Evolutionary conservation across 2,797 vertebrate species (phyloP).

Genomic region (Rhinatrema bivittatum): DNA sequence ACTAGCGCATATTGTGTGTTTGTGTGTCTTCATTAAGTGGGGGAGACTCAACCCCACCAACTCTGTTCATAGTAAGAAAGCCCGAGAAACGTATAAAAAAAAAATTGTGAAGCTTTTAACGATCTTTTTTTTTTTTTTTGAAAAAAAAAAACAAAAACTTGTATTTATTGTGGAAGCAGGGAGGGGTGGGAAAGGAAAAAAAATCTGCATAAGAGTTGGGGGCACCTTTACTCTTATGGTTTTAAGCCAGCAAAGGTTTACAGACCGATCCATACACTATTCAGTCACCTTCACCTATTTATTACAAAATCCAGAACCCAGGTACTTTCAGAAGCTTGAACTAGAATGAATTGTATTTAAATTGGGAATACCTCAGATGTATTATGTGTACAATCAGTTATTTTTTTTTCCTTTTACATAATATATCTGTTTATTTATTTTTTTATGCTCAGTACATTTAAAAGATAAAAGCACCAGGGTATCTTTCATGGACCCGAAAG

Average conservation of each 20-base stretch:
- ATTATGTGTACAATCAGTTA: constrained; percentile 70
- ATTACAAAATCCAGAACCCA: constrained; percentile 48
- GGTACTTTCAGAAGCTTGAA: constrained; percentile 51
- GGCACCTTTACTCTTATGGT: constrained; percentile 24
- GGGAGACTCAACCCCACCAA: too few species aligned
- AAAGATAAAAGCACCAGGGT: constrained; percentile 60
- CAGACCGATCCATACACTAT: constrained; percentile 39
- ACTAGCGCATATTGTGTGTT: too few species aligned
- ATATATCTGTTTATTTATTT: constrained; percentile 64
- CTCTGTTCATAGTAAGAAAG: too few species aligned
- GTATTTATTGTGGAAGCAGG: constrained; percentile 44
- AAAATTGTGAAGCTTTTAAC: constrained; percentile 16
- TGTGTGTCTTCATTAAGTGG: too few species aligned
- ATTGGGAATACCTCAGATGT: constrained; percentile 73
- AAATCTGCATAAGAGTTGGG: constrained; percentile 20
- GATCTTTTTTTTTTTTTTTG: too few species aligned
- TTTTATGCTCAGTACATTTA: constrained; percentile 32
- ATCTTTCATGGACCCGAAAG: constrained; percentile 48
- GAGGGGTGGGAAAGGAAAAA: too few species aligned
- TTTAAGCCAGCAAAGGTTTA: constrained; percentile 39
- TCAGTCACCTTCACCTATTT: constrained; percentile 46
- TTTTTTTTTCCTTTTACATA: constrained; percentile 72
- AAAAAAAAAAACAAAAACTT: constrained; percentile 34
- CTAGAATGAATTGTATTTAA: constrained; percentile 68
- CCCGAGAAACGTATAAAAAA: too few species aligned